Evolutionary conservation across 2,888 invertebrate species (phyloP).

Genomic region (Drosophila setosimentum): DNA sequence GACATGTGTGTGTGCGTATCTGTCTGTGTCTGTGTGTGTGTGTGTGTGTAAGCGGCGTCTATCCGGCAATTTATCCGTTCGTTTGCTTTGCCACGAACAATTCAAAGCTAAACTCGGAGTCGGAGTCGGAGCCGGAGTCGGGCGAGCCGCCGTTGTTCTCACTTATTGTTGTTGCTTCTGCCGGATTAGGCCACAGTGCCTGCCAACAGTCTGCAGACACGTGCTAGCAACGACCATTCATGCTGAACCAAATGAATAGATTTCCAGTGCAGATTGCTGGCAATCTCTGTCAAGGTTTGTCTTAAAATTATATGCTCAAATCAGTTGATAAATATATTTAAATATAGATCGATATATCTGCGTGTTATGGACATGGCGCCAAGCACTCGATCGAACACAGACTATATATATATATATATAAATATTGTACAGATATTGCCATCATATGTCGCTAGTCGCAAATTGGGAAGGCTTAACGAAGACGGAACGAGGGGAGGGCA

Average conservation of each 20-base stretch:
- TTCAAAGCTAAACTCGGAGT: slow-evolving; percentile 33
- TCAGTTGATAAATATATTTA: neutral
- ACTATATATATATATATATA: neutral
- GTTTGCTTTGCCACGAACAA: slow-evolving; percentile 21
- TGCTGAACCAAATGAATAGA: neutral
- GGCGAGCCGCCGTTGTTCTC: slow-evolving; percentile 20
- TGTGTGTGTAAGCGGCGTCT: slow-evolving; percentile 51
- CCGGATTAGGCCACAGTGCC: slow-evolving; percentile 31
- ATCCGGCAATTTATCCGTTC: slow-evolving; percentile 68
- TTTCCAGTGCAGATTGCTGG: neutral
- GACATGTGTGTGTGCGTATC: slow-evolving; percentile 31
- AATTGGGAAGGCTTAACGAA: neutral
- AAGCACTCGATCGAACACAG: neutral
- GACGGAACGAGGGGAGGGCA: neutral
- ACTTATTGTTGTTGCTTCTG: slow-evolving; percentile 12
- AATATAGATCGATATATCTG: neutral
- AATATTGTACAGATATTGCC: neutral
- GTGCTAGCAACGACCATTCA: neutral
- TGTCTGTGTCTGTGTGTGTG: neutral
- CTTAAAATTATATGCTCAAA: neutral
- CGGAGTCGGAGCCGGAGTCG: slow-evolving; percentile 28
- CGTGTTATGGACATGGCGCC: neutral
- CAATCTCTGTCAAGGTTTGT: neutral
- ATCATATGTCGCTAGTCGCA: no score
- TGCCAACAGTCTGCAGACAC: slow-evolving; percentile 15